Base-by-base conservation (phyloP, 2,113 vertebrate genomes). In the Hippolais icterina region DNA sequence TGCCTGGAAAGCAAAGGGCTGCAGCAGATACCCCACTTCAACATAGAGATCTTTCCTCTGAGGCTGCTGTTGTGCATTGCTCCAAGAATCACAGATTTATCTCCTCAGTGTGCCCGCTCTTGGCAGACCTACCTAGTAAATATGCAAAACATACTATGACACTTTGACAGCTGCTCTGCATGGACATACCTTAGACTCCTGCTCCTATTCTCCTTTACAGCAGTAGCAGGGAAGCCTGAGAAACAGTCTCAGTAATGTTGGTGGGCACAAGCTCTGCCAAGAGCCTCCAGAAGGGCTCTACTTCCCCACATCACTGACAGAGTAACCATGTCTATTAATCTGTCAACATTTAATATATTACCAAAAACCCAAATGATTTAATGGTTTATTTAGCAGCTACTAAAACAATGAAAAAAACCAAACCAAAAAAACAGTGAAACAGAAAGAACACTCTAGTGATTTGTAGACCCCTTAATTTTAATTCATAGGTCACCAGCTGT, bases 51-150 rank as follows among this genome's bases (percentile, higher is more conserved):
- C 80, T 71, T 79, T 75, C 65, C 79, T 91, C 72, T 3, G 8
- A 70, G 60, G 37, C 65, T 6, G 27, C 63, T 83, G 89, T 75
- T 90, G 39, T 35, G 18, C 33, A 22, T 4, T 41, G 65, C 60
- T 90, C 39, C 66, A 81, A 54, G 56, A 81, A 78, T 35, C 0
- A 0, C 42, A 77, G 28, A 76, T 92, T 93, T 68, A 52, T 49
- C 31, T 83, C 46, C 46, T 88, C 57, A 52, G 53, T 2, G 1
- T 76, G 63, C 70, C 75, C 87, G 49, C 44, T 72, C 63, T 72
- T 86, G 79, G 83, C 83, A 94, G 57, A 85, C 20, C 46, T 72
- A 29, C 66, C 57, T 52, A 49, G 50, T 16, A 92, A 83, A 93
- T 57, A 60, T 2, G 2, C 39, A 85, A 57, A 60, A 39, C 25